Evolutionary conservation across 2,888 invertebrate genomes (phyloP).

Genomic region (Polymixis lichenea): DNA sequence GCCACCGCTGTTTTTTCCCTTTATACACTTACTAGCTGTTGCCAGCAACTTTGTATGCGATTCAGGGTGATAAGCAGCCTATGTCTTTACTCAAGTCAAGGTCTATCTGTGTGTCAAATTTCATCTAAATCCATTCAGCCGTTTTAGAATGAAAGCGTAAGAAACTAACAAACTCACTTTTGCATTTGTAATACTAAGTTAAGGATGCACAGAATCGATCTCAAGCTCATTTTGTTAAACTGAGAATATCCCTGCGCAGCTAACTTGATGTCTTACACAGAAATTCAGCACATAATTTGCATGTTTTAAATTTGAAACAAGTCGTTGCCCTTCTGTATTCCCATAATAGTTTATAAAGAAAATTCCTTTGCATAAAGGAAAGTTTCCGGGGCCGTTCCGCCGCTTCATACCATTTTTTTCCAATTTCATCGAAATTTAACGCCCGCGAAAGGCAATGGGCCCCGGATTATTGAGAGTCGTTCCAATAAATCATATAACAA

Average conservation of each 20-base stretch:
- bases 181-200: no score
- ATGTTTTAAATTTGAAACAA: slow-evolving; percentile 17
- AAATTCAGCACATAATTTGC: background rate
- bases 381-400: slow-evolving; percentile 57
- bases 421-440: slow-evolving; percentile 74
- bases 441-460: slow-evolving; percentile 66
- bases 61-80: no score
- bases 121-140: no score
- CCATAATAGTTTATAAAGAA: slow-evolving; percentile 49
- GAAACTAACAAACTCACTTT: no score
- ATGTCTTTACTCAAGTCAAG: no score
- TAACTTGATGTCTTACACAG: background rate
- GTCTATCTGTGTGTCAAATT: no score
- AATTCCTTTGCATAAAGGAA: slow-evolving; percentile 55
- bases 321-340: slow-evolving; percentile 18
- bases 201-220: no score
- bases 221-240: background rate
- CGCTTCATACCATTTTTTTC: slow-evolving; percentile 66
- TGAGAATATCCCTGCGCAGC: background rate
- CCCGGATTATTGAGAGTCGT: slow-evolving; percentile 68
- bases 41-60: no score
- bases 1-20: background rate
- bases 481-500: slow-evolving; percentile 73
- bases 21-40: no score
- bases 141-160: no score